phyloP scores from a whole-genome alignment of 2,113 vertebrate species.

The Nymphicus hollandicus region DNA sequence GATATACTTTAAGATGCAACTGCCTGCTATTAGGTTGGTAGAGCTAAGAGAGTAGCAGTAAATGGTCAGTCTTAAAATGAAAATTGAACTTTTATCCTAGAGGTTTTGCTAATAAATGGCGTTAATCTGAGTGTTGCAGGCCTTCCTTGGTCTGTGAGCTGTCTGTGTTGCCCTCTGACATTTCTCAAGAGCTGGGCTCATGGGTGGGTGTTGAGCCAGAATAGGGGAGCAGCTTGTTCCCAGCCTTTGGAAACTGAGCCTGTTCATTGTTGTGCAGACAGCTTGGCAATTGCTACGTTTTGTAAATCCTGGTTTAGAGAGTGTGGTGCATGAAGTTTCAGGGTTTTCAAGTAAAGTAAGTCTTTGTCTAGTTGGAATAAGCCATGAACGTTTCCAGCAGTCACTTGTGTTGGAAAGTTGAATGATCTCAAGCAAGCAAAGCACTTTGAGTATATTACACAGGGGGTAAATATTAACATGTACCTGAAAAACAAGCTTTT shows the following conservation, averaged over 20 bases:
- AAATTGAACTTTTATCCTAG: not conserved
- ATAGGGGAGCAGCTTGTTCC: not conserved
- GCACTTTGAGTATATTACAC: not conserved
- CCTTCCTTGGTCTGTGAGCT: not conserved
- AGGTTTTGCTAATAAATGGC: not conserved
- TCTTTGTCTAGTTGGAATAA: not conserved
- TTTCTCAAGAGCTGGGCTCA: not conserved
- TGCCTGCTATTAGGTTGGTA: not conserved
- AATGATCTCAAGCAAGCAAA: not conserved
- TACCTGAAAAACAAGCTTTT: not conserved
- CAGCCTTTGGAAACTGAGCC: not conserved
- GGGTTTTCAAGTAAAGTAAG: not conserved
- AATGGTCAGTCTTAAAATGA: not conserved
- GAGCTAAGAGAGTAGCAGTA: not conserved
- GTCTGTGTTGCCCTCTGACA: not conserved
- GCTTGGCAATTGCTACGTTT: not conserved
- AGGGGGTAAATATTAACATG: not conserved
- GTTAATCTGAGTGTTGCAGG: not conserved
- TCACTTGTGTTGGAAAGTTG: not conserved
- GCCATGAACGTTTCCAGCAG: rapidly evolving
- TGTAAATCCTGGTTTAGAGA: not conserved
- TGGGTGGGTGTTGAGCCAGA: not conserved
- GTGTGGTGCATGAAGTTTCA: not conserved
- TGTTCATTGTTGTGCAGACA: not conserved
- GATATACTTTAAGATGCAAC: not conserved